Percentiles rank a stretch among this genome's conserved stretches.
Evolutionary conservation across 2,113 vertebrate genomes (phyloP).

Genomic region (Nannospalax galili): DNA sequence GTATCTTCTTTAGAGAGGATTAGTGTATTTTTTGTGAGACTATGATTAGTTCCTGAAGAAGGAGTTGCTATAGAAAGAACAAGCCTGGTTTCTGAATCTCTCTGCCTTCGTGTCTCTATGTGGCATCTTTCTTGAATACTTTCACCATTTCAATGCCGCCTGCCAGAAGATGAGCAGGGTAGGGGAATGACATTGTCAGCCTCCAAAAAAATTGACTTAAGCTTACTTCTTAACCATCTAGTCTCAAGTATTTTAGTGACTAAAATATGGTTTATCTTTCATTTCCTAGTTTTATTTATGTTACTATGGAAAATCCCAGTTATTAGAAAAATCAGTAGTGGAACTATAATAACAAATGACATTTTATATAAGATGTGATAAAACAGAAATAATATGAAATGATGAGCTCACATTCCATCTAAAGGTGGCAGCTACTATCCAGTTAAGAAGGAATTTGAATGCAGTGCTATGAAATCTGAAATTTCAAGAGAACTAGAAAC

Average conservation of each 20-base stretch:
- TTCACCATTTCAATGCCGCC: background rate
- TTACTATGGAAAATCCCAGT: background rate
- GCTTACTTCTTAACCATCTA: background rate
- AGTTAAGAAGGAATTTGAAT: background rate
- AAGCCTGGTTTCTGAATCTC: background rate
- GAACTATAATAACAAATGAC: background rate
- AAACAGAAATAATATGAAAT: background rate
- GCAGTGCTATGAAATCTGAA: slow-evolving; percentile 5
- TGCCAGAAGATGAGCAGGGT: background rate
- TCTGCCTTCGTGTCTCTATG: background rate
- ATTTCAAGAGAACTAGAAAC: slow-evolving; percentile 37
- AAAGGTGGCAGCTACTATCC: background rate
- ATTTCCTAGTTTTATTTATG: slow-evolving; percentile 36
- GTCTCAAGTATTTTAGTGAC: too few relatives aligned
- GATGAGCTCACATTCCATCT: background rate
- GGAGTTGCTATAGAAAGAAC: background rate
- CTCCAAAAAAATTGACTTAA: background rate
- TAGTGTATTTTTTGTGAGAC: background rate
- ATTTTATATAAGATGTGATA: background rate
- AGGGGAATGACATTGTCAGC: background rate
- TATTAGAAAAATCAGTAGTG: slow-evolving; percentile 4
- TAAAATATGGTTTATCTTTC: background rate
- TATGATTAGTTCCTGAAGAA: background rate
- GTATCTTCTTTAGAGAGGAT: background rate
- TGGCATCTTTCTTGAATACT: background rate